Base-by-base conservation (phyloP, 2,797 vertebrate genomes). In the Periparus ater region DNA sequence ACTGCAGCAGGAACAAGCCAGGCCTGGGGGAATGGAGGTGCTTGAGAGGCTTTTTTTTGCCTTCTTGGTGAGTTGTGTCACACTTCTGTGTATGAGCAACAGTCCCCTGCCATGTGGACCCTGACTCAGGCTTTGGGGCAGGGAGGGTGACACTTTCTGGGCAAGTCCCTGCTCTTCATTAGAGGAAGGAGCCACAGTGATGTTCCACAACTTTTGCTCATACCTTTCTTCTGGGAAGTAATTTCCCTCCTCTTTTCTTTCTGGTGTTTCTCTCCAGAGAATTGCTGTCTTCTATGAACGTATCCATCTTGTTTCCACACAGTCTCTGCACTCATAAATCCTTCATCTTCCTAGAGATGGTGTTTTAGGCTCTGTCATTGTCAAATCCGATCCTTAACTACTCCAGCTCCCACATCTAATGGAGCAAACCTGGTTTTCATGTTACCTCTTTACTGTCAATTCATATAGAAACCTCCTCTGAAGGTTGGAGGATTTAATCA, bases 261-360 rank as follows among this genome's bases (percentile, higher is more conserved):
- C 67, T 68, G 75, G 65, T 2, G 0, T 51, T 27, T 85, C 55
- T 88, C 93, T 91, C 88, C 45, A 48, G 94, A 58, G 95, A 92
- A 81, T 72, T 81, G 34, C 87, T 92, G 76, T 92, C 89, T 91
- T 94, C 85, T 76, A 0, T 62, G 78, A 91, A 60, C 45, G 51
- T 74, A 79, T 81, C 91, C 71, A 55, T 95, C 87, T 76, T 93
- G 48, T 63, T 89, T 89, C 70, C 53, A 51, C 30, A 22, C 27
- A 51, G 85, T 63, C 85, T 91, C 82, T 22, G 61, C 38, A 10
- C 74, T 95, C 90, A 91, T 97, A 93, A 96, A 93, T 93, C 85
- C 91, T 93, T 93, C 65, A 92, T 91, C 58, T 92, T 92, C 75
- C 32, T 71, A 12, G 54, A 91, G 70, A 76, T 1, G 2, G 40